These are phyloP conservation scores for Lasiommata megera DNA, from an alignment of 2,888 invertebrate species.

Conservation along the genomic window DNA sequence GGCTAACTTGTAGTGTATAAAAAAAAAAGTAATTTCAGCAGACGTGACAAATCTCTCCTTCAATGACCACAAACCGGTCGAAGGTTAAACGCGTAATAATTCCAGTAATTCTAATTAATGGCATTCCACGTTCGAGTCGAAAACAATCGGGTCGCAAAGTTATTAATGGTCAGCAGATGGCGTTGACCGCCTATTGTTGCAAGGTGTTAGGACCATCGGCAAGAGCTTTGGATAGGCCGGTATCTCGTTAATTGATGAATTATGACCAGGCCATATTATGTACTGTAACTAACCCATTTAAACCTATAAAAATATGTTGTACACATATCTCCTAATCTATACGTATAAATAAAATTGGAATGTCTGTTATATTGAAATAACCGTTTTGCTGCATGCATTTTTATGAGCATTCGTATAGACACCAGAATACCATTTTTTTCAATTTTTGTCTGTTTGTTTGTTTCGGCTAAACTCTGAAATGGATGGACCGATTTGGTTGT, in stretches of 20 bases:
- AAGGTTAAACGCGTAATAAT: conserved; percentile 3
- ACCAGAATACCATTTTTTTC: too few relatives aligned
- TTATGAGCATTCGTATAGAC: too few relatives aligned
- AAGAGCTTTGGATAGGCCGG: neutral
- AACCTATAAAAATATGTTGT: too few relatives aligned
- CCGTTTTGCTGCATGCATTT: too few relatives aligned
- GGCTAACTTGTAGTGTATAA: too few relatives aligned
- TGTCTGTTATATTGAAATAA: too few relatives aligned
- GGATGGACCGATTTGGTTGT: too few relatives aligned
- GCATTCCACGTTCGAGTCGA: conserved; percentile 45
- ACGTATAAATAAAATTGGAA: too few relatives aligned
- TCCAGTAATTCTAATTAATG: conserved; percentile 38
- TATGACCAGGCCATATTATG: neutral
- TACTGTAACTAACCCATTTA: too few relatives aligned
- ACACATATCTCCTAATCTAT: too few relatives aligned
- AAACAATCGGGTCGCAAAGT: conserved; percentile 47
- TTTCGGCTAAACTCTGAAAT: too few relatives aligned
- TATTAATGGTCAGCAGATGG: conserved; percentile 58
- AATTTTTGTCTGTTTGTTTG: too few relatives aligned
- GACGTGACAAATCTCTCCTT: neutral
- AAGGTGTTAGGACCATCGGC: neutral
- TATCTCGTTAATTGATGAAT: conserved; percentile 10
- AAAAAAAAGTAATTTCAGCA: neutral
- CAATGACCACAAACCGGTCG: neutral
- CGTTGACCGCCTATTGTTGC: conserved; percentile 37